A percentile compares a stretch with the other conserved stretches of the same genome.
These are phyloP conservation scores for Gymnogyps californianus DNA, from an alignment of 2,113 vertebrate genomes.

Conservation along the genomic window DNA sequence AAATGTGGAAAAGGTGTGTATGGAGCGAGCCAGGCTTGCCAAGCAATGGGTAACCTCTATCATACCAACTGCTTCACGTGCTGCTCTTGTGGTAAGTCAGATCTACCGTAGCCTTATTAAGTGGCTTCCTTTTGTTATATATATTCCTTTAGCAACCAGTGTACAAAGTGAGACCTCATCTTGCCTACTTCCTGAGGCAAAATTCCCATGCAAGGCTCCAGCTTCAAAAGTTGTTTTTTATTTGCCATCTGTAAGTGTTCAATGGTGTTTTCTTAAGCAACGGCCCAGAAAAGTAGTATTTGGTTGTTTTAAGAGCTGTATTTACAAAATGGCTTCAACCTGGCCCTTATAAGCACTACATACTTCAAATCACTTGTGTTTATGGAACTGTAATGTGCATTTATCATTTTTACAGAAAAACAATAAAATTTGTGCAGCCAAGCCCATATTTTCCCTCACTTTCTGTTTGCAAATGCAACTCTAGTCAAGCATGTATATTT, in stretches of 20 bases:
- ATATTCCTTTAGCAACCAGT: neutral
- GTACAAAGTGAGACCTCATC: neutral
- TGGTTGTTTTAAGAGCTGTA: neutral
- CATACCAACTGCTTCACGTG: conserved; percentile 98
- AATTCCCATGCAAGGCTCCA: neutral
- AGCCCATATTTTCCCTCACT: neutral
- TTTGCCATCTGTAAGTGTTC: conserved; percentile 28
- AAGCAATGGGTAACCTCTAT: conserved; percentile 97
- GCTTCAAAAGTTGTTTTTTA: neutral
- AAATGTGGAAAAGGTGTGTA: conserved; percentile 97
- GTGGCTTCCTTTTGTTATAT: neutral
- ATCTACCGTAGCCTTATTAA: neutral
- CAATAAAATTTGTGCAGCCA: neutral
- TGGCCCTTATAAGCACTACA: neutral
- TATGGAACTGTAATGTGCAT: neutral
- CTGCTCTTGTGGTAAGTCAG: conserved; percentile 94
- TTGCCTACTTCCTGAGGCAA: neutral
- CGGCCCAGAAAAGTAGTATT: neutral
- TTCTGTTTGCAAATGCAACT: neutral
- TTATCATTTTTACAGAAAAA: neutral
- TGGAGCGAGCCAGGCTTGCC: conserved; percentile 95
- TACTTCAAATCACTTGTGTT: neutral
- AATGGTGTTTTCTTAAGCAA: conserved; percentile 5
- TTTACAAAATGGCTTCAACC: neutral
- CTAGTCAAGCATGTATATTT: neutral